Base-by-base conservation (phyloP, 2,113 vertebrate genomes). In the Zosterops lateralis region DNA sequence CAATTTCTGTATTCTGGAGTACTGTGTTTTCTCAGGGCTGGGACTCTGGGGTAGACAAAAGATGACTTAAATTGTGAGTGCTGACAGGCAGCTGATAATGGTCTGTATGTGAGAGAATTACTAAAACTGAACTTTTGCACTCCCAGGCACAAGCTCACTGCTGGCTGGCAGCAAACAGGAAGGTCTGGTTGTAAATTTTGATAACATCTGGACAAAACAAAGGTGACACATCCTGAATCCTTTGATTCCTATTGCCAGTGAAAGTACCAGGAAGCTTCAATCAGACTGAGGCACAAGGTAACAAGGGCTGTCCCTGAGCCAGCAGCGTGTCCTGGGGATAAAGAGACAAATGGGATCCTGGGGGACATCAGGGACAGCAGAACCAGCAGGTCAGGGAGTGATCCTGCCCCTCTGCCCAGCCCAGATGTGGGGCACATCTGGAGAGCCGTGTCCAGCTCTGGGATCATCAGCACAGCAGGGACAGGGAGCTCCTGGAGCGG, bases 301-400 rank as follows among this genome's bases (percentile, higher is more conserved):
- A 14, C 17, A 17, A 42, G 25, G 36, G 47, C 25, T 80, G 26
- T 44, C 36, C 42, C 58, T 50, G 32, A n/a, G 51, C 32, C 77
- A 89, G 60, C 38, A 14, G 15, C 7, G 7, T 36, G 34, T 34
- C 31, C 58, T 57, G 36, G 31, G 31, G 31, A 2, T 28, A 66
- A 36, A 17, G 11, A 44, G 31, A 16, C 13, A 45, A 34, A 17
- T 72, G 50, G 44, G 14, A 32, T 28, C 36, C 85, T 58, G 44
- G 34, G 66, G 20, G 5, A 10, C 57, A 56, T 2, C 14, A 6
- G 29, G 42, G 31, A 14, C 3, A 14, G 6, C 56, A 70, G 0
- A 61, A 12, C 26, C 51, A 68, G 28, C 17, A 45, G 22, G 0
- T n/a, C 54, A 77, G 36, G 50, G 14, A 36, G 26, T 18, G 56